Percentiles rank a stretch among this genome's conserved stretches.
Conservation (phyloP, 2,797 vertebrate genomes). For the Chiroxiphia lanceolata region DNA sequence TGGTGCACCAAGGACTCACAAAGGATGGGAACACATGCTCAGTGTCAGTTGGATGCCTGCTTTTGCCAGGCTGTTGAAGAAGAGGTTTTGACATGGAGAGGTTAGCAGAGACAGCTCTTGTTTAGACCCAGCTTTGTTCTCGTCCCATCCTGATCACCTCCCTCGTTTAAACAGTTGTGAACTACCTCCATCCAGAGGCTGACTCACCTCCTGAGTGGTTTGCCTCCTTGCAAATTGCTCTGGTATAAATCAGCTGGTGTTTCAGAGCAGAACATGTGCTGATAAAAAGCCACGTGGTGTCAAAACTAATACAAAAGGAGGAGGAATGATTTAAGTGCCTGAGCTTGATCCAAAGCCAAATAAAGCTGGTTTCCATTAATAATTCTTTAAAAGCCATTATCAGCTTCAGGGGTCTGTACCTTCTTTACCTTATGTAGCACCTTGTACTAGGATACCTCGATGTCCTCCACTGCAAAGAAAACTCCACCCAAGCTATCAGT, state of each 20-base stretch:
- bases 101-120: background rate
- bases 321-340: background rate
- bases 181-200: background rate
- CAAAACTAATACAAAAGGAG: background rate
- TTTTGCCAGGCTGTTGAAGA: background rate
- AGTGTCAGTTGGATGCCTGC: background rate
- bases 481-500: background rate
- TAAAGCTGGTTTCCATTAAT: background rate
- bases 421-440: background rate
- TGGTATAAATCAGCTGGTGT: background rate
- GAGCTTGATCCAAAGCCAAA: background rate
- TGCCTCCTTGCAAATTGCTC: conserved; percentile 9
- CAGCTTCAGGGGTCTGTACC: background rate
- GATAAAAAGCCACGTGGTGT: background rate
- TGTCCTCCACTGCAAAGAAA: background rate
- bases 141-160: background rate
- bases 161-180: background rate
- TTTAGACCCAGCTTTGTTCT: background rate
- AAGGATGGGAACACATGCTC: background rate
- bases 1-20: background rate
- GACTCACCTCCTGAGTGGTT: background rate
- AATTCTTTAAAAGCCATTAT: background rate
- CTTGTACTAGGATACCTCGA: background rate
- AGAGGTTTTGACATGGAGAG: background rate
- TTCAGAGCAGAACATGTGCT: background rate